Conservation (phyloP, 2,888 invertebrate genomes). For the Biston betularia region DNA sequence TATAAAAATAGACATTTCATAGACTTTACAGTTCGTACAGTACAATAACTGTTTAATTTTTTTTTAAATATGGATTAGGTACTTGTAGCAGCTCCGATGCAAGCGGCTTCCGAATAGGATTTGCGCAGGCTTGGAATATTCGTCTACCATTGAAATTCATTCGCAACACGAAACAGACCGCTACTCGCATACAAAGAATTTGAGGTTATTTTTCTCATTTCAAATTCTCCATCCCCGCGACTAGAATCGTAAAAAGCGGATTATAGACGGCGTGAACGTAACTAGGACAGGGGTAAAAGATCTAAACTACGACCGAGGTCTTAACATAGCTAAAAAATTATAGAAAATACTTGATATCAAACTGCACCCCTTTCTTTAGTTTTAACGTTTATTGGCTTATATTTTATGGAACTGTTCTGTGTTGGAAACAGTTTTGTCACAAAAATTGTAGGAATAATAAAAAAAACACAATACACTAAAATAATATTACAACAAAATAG, state of each 20-base stretch:
- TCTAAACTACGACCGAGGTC: background rate
- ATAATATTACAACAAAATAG: no score
- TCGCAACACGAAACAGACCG: conserved; percentile 68
- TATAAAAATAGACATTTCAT: no score
- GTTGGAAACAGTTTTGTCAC: no score
- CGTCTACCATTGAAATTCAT: conserved; percentile 58
- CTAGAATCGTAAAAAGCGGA: conserved; percentile 85
- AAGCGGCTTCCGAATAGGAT: conserved; percentile 16
- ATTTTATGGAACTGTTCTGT: no score
- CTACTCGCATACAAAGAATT: conserved; percentile 73
- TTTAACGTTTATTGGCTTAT: no score
- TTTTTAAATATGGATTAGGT: conserved; percentile 17
- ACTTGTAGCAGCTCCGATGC: conserved; percentile 18
- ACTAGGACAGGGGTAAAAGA: conserved; percentile 3
- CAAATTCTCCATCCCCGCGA: conserved; percentile 78
- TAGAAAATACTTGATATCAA: no score
- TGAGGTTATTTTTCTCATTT: conserved; percentile 83
- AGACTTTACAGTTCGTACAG: no score
- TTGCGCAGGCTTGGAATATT: conserved; percentile 38
- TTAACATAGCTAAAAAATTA: background rate
- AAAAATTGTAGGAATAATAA: no score
- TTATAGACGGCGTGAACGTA: conserved; percentile 63
- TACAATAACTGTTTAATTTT: background rate
- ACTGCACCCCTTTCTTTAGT: no score
- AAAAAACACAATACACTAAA: no score